These are phyloP conservation scores for Ceratotherium simum DNA, from an alignment of 2,113 vertebrate genomes.

Conservation along the genomic window DNA sequence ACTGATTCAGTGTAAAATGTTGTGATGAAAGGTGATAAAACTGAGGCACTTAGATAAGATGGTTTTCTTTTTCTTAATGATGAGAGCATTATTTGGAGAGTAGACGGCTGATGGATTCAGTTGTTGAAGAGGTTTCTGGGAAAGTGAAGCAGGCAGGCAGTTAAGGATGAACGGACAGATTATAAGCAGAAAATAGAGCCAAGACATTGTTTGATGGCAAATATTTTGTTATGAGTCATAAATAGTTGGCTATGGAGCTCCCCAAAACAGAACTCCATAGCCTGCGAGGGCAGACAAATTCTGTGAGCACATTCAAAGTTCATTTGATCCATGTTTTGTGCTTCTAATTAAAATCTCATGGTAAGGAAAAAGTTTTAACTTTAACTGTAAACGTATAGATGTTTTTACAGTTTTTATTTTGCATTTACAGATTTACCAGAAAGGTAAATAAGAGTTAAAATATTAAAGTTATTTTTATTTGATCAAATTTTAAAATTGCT, in stretches of 20 bases:
- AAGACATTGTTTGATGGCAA: not conserved
- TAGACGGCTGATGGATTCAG: not conserved
- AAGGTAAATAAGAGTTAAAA: not conserved
- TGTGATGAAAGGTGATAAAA: not conserved
- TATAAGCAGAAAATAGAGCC: conserved; percentile 32
- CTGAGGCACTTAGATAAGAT: not conserved
- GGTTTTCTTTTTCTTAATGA: conserved; percentile 13
- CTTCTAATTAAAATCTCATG: conserved; percentile 40
- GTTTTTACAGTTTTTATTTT: conserved; percentile 40
- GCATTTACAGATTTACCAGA: not conserved
- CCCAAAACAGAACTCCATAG: not conserved
- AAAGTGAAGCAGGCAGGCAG: not conserved
- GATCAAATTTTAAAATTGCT: not conserved
- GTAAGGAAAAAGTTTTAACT: not conserved
- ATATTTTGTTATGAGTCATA: not conserved
- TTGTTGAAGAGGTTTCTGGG: conserved; percentile 15
- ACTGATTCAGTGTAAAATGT: not conserved
- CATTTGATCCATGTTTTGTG: conserved; percentile 32
- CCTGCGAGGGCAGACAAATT: not conserved
- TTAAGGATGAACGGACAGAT: not conserved
- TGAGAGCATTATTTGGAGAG: not conserved
- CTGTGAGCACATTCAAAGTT: not conserved
- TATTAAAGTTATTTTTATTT: not conserved
- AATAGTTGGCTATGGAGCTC: not conserved
- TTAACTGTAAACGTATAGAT: conserved; percentile 7